A percentile compares a stretch with the other conserved stretches of the same genome.
Evolutionary conservation across 2,888 invertebrate genomes (phyloP).

Genomic region (Athripsodes cinereus): DNA sequence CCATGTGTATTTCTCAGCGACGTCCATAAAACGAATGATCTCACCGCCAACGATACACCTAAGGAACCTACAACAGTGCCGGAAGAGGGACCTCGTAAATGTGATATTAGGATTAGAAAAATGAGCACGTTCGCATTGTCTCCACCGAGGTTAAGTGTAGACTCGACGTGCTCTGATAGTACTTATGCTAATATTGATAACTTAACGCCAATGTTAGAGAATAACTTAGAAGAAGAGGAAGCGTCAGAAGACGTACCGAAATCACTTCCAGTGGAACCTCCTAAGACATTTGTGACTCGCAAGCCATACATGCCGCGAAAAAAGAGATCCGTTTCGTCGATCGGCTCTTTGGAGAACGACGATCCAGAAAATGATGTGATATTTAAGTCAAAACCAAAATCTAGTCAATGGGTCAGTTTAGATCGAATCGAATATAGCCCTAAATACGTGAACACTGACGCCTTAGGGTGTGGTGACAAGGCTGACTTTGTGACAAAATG

Average conservation of each 20-base stretch:
- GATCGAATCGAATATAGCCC: slow-evolving; percentile 41
- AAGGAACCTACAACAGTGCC: slow-evolving; percentile 34
- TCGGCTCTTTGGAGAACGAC: slow-evolving; percentile 50
- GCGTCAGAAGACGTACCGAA: slow-evolving; percentile 35
- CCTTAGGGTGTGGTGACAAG: slow-evolving; percentile 50
- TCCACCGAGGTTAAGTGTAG: slow-evolving; percentile 48
- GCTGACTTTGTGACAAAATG: slow-evolving; percentile 49
- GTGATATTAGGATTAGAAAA: slow-evolving; percentile 28
- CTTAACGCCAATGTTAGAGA: slow-evolving; percentile 9
- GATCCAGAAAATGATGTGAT: slow-evolving; percentile 49
- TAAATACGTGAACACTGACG: slow-evolving; percentile 25
- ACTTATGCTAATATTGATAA: slow-evolving; percentile 50
- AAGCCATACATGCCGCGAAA: slow-evolving; percentile 44
- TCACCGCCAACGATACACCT: slow-evolving; percentile 36
- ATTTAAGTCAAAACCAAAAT: slow-evolving; percentile 52
- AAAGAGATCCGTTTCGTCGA: slow-evolving; percentile 49
- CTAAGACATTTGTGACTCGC: slow-evolving; percentile 28
- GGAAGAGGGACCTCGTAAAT: slow-evolving; percentile 20
- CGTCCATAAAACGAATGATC: slow-evolving; percentile 31
- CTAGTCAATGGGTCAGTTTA: slow-evolving; percentile 53
- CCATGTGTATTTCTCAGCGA: slow-evolving; percentile 50
- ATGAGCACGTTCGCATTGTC: slow-evolving; percentile 26
- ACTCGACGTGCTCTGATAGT: slow-evolving; percentile 53
- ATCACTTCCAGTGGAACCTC: slow-evolving; percentile 34
- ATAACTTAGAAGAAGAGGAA: slow-evolving; percentile 41